A percentile compares a stretch with the other conserved stretches of the same genome.
Evolutionary conservation across 2,797 vertebrate species (phyloP).

Genomic region (Discoglossus pictus): DNA sequence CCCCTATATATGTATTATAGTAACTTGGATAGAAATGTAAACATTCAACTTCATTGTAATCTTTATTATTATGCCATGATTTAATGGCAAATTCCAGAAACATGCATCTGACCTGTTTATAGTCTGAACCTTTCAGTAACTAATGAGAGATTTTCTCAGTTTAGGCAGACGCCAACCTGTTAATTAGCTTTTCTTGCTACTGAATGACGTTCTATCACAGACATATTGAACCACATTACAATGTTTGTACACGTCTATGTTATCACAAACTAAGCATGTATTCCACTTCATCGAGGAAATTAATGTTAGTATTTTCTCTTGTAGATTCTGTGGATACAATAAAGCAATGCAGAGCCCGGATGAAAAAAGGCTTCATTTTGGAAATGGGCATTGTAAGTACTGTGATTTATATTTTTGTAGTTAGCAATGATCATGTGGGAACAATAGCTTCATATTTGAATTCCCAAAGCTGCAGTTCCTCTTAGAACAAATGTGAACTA

Average conservation of each 20-base stretch:
- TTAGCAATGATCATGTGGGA: slow-evolving; percentile 19
- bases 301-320: slow-evolving; percentile 62
- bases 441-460: slow-evolving; percentile 20
- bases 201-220: slow-evolving; percentile 12
- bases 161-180: too few relatives aligned
- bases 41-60: too few relatives aligned
- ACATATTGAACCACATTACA: slow-evolving; percentile 61
- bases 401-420: slow-evolving; percentile 44
- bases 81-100: too few relatives aligned
- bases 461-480: slow-evolving; percentile 2
- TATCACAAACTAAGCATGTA: slow-evolving; percentile 64
- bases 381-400: slow-evolving; percentile 93
- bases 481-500: not conserved
- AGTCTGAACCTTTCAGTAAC: too few relatives aligned
- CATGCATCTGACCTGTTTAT: too few relatives aligned
- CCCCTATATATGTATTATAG: too few relatives aligned
- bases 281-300: slow-evolving; percentile 54
- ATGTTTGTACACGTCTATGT: slow-evolving; percentile 67
- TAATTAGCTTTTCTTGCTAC: slow-evolving; percentile 9
- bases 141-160: too few relatives aligned
- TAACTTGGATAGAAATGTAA: too few relatives aligned
- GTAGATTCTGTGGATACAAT: slow-evolving; percentile 92
- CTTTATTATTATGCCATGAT: too few relatives aligned
- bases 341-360: slow-evolving; percentile 90
- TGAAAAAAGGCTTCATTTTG: slow-evolving; percentile 96